These are phyloP conservation scores for Poecilia gillii DNA, from an alignment of 2,797 vertebrate species.

Conservation along the genomic window DNA sequence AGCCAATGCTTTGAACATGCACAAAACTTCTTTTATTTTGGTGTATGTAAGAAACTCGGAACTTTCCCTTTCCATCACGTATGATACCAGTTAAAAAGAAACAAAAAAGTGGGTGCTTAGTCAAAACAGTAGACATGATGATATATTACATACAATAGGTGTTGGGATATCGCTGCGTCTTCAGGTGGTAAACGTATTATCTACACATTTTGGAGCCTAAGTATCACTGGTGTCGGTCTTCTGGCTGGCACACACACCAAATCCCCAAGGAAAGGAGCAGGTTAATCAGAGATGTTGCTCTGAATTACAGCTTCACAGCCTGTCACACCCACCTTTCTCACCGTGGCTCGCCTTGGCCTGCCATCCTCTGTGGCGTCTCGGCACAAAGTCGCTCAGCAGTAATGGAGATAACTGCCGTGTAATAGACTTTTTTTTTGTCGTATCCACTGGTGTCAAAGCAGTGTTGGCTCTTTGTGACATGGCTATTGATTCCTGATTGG, in stretches of 20 bases:
- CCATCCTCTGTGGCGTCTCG: conserved; percentile 35
- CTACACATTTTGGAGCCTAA: conserved; percentile 16
- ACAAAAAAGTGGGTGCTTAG: not conserved
- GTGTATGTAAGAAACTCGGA: not conserved
- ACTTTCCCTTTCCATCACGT: not conserved
- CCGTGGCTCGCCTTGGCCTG: conserved; percentile 49
- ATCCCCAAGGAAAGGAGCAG: conserved; percentile 65
- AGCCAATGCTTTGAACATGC: not conserved
- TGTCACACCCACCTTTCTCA: conserved; percentile 49
- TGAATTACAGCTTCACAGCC: conserved; percentile 64
- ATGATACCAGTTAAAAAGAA: not conserved
- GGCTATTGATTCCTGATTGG: conserved; percentile 78
- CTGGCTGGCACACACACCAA: conserved; percentile 31
- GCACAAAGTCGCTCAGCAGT: conserved; percentile 60
- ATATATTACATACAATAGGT: not conserved
- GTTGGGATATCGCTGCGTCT: not conserved
- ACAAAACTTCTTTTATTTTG: not conserved
- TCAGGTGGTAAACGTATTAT: conserved; percentile 1
- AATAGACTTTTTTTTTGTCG: conserved; percentile 75
- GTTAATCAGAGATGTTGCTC: conserved; percentile 77
- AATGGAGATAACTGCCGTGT: conserved; percentile 73
- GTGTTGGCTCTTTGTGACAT: conserved; percentile 65
- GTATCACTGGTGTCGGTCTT: conserved; percentile 27
- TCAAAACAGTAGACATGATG: not conserved
- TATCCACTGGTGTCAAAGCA: conserved; percentile 69